Evolutionary conservation across 30 jellyfish, hydroid and myxozoan genomes (phyloP).

Genomic region (Hydractinia symbiolongicarpus): DNA sequence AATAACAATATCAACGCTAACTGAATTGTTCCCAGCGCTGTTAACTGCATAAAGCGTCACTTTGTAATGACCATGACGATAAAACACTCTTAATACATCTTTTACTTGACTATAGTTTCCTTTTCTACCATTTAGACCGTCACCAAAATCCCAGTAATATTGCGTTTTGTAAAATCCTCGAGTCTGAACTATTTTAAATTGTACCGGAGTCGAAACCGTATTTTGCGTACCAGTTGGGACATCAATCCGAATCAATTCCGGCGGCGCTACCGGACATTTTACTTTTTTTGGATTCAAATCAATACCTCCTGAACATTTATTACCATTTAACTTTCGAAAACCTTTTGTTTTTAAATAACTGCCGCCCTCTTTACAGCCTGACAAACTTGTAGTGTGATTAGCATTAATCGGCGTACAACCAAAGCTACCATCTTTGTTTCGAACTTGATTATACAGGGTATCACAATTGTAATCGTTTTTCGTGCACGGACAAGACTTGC

Average conservation of each 20-base stretch:
- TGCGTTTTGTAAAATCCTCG: constrained; percentile 54
- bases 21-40: constrained; percentile 50
- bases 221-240: constrained; percentile 37
- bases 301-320: constrained; percentile 70
- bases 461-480: constrained; percentile 80
- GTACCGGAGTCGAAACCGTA: constrained; percentile 41
- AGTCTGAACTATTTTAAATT: constrained; percentile 36
- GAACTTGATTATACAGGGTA: constrained; percentile 35
- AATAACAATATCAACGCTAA: background rate
- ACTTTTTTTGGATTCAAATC: constrained; percentile 47
- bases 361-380: constrained; percentile 54
- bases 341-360: constrained; percentile 55
- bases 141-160: constrained; percentile 76
- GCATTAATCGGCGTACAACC: constrained; percentile 53
- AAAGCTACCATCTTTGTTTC: constrained; percentile 5
- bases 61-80: constrained; percentile 46
- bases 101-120: constrained; percentile 46
- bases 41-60: constrained; percentile 57
- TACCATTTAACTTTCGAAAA: constrained; percentile 49
- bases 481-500: constrained; percentile 58
- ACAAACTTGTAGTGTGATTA: constrained; percentile 40
- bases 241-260: constrained; percentile 44
- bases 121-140: constrained; percentile 7
- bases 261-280: constrained; percentile 64
- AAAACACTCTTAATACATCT: constrained; percentile 30